These are phyloP conservation scores for Drosophila differens DNA, from an alignment of 2,888 invertebrate species.

Conservation along the genomic window DNA sequence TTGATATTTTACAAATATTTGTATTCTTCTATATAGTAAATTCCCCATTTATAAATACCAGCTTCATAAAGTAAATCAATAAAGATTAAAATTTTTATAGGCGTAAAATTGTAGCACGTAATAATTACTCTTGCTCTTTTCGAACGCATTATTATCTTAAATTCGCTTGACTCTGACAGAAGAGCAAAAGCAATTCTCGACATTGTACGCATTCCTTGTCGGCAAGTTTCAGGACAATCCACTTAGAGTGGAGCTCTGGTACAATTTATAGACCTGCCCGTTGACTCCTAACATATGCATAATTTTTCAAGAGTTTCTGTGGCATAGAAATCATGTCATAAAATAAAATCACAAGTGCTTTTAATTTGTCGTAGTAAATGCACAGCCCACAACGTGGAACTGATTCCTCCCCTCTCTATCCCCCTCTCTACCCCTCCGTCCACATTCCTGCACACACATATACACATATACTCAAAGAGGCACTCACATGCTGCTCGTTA, in stretches of 20 bases:
- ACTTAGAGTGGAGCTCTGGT: conserved; percentile 40
- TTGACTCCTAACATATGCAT: conserved; percentile 78
- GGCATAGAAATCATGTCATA: conserved; percentile 69
- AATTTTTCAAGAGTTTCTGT: conserved; percentile 71
- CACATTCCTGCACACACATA: neutral
- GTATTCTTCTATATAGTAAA: neutral
- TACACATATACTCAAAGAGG: neutral
- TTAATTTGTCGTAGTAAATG: conserved; percentile 74
- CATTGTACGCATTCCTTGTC: conserved; percentile 48
- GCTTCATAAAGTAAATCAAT: neutral
- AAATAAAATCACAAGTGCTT: conserved; percentile 80
- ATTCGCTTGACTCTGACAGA: neutral
- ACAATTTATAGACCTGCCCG: conserved; percentile 73
- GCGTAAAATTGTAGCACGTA: neutral
- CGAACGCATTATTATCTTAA: neutral
- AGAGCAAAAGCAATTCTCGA: conserved; percentile 39
- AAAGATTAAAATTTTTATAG: neutral
- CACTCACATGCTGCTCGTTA: conserved; percentile 59
- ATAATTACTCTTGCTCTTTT: conserved; percentile 2
- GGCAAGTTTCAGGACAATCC: conserved; percentile 37
- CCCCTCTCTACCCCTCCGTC: neutral
- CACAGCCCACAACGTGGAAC: conserved; percentile 33
- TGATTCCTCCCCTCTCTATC: neutral
- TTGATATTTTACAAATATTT: no score
- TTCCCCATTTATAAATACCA: neutral